phyloP scores from a whole-genome alignment of 2,797 vertebrate species.

The Coracias cyanogaster region DNA sequence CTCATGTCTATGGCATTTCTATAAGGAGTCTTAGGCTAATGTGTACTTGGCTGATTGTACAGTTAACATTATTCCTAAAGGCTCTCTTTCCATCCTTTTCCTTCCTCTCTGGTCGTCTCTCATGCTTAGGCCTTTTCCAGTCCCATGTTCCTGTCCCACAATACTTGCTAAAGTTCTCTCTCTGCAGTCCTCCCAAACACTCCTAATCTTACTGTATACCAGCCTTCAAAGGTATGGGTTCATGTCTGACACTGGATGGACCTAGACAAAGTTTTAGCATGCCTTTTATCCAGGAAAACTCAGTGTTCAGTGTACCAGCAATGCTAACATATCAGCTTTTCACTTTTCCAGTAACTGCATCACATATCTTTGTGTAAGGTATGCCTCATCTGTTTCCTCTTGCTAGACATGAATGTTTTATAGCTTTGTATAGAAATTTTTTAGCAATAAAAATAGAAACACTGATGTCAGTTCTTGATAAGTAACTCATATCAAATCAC shows the following conservation, averaged over 20 bases:
- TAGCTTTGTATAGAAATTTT: slow-evolving; percentile 60
- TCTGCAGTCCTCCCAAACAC: neutral
- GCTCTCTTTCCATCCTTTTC: neutral
- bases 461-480: slow-evolving; percentile 58
- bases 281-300: neutral
- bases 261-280: neutral
- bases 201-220: neutral
- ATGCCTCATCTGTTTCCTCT: neutral
- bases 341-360: slow-evolving; percentile 1
- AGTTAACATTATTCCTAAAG: rapidly evolving
- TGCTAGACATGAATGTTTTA: slow-evolving; percentile 39
- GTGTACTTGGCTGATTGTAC: neutral
- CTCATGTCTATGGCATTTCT: neutral
- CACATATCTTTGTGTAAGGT: neutral
- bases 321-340: neutral
- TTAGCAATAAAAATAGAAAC: slow-evolving; percentile 75
- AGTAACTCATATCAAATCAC: slow-evolving; percentile 67
- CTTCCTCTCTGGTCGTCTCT: neutral
- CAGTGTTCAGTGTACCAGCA: neutral
- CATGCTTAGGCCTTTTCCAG: neutral
- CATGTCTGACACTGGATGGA: neutral
- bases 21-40: neutral
- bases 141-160: neutral
- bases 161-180: neutral
- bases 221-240: neutral